A percentile compares a stretch with the other conserved stretches of the same genome.
phyloP scores from a whole-genome alignment of 2,888 invertebrate species.

The Phaonia tiefii region DNA sequence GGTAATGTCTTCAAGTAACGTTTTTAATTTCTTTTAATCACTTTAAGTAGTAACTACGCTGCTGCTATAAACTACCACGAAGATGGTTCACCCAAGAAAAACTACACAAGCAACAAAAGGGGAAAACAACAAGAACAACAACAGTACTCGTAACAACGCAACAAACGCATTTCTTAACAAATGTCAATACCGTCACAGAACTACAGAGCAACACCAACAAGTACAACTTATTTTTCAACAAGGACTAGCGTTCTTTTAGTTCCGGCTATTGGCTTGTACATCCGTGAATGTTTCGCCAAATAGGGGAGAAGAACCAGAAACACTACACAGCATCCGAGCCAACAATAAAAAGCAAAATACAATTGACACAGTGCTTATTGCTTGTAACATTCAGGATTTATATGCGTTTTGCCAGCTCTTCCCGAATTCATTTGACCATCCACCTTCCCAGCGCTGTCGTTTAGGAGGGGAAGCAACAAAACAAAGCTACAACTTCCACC shows the following conservation, averaged over 20 bases:
- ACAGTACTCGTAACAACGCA: neutral
- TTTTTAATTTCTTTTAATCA: constrained; percentile 71
- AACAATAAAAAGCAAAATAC: constrained; percentile 43
- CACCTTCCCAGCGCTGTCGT: neutral
- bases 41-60: constrained; percentile 66
- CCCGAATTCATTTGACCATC: constrained; percentile 21
- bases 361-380: constrained; percentile 67
- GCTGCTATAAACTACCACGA: constrained; percentile 50
- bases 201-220: neutral
- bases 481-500: constrained; percentile 11
- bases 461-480: neutral
- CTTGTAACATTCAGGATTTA: constrained; percentile 65
- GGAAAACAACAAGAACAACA: neutral
- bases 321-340: neutral
- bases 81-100: constrained; percentile 37
- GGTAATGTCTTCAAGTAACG: constrained; percentile 61
- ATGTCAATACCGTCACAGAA: constrained; percentile 15
- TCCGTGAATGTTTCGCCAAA: constrained; percentile 36
- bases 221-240: neutral
- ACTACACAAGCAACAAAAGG: constrained; percentile 22
- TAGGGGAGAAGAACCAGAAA: too few relatives aligned
- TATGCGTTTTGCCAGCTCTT: constrained; percentile 42
- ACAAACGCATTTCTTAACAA: constrained; percentile 49
- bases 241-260: neutral
- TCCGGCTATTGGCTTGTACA: constrained; percentile 23